Conservation (phyloP, 2,113 vertebrate genomes). For the Phalacrocorax brasilianus region DNA sequence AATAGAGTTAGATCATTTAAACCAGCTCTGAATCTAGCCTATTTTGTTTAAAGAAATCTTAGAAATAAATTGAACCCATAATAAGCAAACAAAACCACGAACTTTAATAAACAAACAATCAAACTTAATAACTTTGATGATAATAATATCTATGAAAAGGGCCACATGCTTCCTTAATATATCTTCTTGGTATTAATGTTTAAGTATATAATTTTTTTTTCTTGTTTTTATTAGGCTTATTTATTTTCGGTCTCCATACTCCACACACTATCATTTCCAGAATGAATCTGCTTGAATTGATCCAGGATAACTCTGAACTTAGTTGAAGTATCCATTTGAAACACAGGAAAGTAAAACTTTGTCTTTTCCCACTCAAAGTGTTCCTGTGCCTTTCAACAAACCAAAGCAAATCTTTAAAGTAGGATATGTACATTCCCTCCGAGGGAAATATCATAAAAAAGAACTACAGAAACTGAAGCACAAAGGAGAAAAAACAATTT, state of each 20-base stretch:
- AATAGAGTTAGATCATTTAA: not conserved
- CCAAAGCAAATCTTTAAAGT: slow-evolving; percentile 48
- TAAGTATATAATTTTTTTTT: not conserved
- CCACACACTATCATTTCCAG: not conserved
- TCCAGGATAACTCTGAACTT: not conserved
- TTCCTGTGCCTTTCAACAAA: slow-evolving; percentile 21
- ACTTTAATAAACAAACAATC: not conserved
- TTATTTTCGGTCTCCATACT: not conserved
- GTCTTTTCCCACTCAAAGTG: not conserved
- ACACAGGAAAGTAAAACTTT: not conserved
- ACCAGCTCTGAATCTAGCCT: not conserved
- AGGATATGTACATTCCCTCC: slow-evolving; percentile 7
- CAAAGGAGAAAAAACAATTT: slow-evolving; percentile 36
- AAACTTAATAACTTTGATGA: not conserved
- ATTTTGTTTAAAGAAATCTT: not conserved
- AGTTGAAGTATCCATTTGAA: not conserved
- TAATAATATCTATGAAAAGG: not conserved
- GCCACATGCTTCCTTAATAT: not conserved
- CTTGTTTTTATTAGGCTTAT: not conserved
- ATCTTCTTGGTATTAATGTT: not conserved
- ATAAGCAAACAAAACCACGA: not conserved
- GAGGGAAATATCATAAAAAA: slow-evolving; percentile 29
- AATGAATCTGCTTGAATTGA: not conserved
- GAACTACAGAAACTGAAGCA: slow-evolving; percentile 20
- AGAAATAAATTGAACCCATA: not conserved